A percentile compares a stretch with the other conserved stretches of the same genome.
Evolutionary conservation across 2,113 vertebrate species (phyloP).

Genomic region (Plecturocebus donacophilus): DNA sequence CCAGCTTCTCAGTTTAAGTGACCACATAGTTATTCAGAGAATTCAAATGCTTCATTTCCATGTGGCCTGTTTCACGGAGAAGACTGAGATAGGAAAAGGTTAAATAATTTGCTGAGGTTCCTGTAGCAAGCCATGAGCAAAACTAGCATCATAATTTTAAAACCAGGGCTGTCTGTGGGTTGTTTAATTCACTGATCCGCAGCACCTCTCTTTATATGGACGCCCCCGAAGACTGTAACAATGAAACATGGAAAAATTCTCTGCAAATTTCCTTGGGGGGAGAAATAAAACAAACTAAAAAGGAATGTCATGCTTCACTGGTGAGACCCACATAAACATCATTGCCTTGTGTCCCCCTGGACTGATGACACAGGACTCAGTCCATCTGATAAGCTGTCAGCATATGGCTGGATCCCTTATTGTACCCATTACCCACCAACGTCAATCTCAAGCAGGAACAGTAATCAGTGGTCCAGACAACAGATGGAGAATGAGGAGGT

Average conservation of each 20-base stretch:
- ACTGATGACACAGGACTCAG: constrained; percentile 51
- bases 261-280: constrained; percentile 38
- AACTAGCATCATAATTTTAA: constrained; percentile 31
- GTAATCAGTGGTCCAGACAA: constrained; percentile 59
- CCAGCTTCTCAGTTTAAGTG: constrained; percentile 49
- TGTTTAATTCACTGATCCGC: constrained; percentile 22
- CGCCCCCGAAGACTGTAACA: neutral
- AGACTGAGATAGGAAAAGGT: constrained; percentile 40
- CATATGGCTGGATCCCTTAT: constrained; percentile 57
- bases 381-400: constrained; percentile 63
- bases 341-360: neutral
- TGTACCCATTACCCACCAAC: constrained; percentile 53
- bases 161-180: neutral
- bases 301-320: constrained; percentile 53
- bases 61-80: neutral
- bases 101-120: constrained; percentile 45
- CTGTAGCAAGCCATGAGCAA: neutral
- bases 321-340: constrained; percentile 58
- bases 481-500: constrained; percentile 58
- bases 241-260: constrained; percentile 57
- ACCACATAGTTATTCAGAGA: neutral
- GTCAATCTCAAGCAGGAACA: constrained; percentile 6
- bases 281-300: constrained; percentile 60
- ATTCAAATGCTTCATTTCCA: constrained; percentile 52
- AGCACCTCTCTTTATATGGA: constrained; percentile 37